Evolutionary conservation across 1,140 invertebrate species (phyloP).

Genomic region (Scaptomyza pallida): DNA sequence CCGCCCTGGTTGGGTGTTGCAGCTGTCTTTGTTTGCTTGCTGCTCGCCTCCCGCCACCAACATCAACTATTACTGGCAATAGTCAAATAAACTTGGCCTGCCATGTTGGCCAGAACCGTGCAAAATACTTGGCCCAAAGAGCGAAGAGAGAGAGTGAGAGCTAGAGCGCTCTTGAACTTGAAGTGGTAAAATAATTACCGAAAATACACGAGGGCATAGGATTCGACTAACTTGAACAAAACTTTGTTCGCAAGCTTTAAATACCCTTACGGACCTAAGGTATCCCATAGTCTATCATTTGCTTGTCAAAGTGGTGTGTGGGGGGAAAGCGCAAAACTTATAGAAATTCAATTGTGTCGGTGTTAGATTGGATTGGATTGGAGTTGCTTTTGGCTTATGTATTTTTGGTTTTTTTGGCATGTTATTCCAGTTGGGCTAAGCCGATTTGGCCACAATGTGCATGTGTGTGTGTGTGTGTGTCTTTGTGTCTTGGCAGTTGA

Average conservation of each 20-base stretch:
- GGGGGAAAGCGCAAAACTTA: conserved; percentile 16
- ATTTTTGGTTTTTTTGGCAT: conserved; percentile 19
- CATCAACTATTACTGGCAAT: conserved; percentile 20
- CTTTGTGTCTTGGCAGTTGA: conserved; percentile 37
- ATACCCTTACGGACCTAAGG: conserved; percentile 39
- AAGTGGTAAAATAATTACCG: conserved; percentile 75
- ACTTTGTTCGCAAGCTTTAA: conserved; percentile 20
- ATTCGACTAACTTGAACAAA: conserved; percentile 4
- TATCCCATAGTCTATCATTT: background rate
- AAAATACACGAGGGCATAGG: conserved; percentile 16
- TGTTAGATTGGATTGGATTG: conserved; percentile 38
- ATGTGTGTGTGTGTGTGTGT: conserved; percentile 14
- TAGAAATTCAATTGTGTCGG: conserved; percentile 69
- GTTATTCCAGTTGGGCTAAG: conserved; percentile 63
- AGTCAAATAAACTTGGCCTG: conserved; percentile 32
- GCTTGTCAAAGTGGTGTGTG: background rate
- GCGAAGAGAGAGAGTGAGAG: too few species aligned
- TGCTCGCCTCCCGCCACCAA: background rate
- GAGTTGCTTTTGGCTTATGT: conserved; percentile 25
- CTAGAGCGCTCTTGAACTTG: conserved; percentile 56
- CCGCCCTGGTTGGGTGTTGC: too few species aligned
- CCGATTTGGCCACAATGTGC: conserved; percentile 55
- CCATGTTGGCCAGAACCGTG: background rate
- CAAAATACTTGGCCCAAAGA: conserved; percentile 22
- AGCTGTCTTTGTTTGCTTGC: conserved; percentile 15